These are phyloP conservation scores for Chroicocephalus ridibundus DNA, from an alignment of 2,113 vertebrate species.

Conservation along the genomic window DNA sequence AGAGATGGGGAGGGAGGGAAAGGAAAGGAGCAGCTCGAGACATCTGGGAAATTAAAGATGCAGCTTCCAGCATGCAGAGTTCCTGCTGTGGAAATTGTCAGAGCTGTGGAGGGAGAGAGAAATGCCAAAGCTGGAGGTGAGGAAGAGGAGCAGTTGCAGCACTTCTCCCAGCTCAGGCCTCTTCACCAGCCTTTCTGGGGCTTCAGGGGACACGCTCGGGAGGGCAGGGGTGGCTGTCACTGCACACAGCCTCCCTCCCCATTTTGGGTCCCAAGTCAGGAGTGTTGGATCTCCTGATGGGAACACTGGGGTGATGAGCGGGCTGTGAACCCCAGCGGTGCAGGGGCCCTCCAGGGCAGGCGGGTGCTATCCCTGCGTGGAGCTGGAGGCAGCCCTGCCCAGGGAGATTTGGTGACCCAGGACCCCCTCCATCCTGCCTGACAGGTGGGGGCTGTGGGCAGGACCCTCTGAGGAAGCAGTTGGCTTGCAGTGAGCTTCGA, in stretches of 20 bases:
- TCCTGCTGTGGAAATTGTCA: neutral
- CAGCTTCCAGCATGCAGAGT: neutral
- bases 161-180: neutral
- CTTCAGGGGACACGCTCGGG: accelerated
- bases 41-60: neutral
- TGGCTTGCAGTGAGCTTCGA: neutral
- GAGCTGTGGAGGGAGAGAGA: neutral
- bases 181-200: neutral
- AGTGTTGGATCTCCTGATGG: accelerated
- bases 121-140: neutral
- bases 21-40: neutral
- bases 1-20: neutral
- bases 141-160: neutral
- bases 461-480: neutral
- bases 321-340: neutral
- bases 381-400: neutral
- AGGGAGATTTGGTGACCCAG: neutral
- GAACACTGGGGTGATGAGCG: neutral
- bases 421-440: neutral
- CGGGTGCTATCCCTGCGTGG: accelerated
- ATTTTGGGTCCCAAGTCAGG: accelerated
- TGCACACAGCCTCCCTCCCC: neutral
- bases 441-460: neutral
- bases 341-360: accelerated
- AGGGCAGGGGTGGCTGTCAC: neutral